phyloP scores from a whole-genome alignment of 2,888 invertebrate genomes.

The Iselma pallidipennis region DNA sequence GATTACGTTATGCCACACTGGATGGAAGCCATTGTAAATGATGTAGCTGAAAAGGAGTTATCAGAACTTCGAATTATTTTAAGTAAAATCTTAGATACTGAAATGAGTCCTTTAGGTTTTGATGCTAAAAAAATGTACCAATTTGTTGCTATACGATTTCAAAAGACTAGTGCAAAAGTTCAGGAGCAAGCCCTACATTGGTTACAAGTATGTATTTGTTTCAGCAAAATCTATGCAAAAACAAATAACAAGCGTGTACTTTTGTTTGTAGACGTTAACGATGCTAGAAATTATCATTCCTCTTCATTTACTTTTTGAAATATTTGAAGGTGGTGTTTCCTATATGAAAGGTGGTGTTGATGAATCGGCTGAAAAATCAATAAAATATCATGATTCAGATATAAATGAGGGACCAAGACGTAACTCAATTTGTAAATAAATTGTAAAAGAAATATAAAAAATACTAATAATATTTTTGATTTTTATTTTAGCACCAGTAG shows the following conservation, averaged over 20 bases:
- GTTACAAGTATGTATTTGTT: slow-evolving; percentile 75
- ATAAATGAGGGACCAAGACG: slow-evolving; percentile 52
- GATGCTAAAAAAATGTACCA: slow-evolving; percentile 94
- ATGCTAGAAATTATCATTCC: slow-evolving; percentile 90
- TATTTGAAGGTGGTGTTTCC: slow-evolving; percentile 87
- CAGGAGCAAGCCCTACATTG: slow-evolving; percentile 89
- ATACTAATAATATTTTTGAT: slow-evolving; percentile 12
- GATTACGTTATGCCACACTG: slow-evolving; percentile 98
- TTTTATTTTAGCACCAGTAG: slow-evolving; percentile 62
- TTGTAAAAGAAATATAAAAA: slow-evolving; percentile 11
- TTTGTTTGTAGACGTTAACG: slow-evolving; percentile 71
- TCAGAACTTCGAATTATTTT: slow-evolving; percentile 78
- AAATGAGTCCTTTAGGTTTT: slow-evolving; percentile 93
- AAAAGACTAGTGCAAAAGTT: slow-evolving; percentile 75
- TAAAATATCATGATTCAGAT: slow-evolving; percentile 50
- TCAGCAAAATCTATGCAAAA: background rate
- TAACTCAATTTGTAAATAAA: slow-evolving; percentile 62
- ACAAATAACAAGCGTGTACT: background rate
- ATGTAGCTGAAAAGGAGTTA: slow-evolving; percentile 87
- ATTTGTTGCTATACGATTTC: slow-evolving; percentile 87
- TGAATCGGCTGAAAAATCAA: slow-evolving; percentile 55
- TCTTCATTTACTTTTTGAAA: slow-evolving; percentile 80
- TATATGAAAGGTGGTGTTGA: slow-evolving; percentile 66
- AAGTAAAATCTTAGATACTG: slow-evolving; percentile 95
- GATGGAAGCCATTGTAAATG: slow-evolving; percentile 96